These are phyloP conservation scores for Upupa epops DNA, from an alignment of 2,113 vertebrate genomes.

Conservation along the genomic window DNA sequence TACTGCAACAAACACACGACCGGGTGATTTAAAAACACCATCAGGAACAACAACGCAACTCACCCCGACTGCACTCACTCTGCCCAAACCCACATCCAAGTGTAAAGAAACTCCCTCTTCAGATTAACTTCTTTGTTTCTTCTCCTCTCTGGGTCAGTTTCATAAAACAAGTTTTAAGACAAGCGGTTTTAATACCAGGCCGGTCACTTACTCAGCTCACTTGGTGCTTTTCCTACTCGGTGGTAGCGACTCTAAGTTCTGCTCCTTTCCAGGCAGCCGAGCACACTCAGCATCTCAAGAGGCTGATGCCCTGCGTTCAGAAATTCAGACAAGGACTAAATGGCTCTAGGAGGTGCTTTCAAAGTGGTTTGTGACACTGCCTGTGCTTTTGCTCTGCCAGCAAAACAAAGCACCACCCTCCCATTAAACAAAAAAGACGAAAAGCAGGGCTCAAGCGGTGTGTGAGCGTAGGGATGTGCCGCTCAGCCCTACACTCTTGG, in stretches of 20 bases:
- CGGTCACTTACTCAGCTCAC: background rate
- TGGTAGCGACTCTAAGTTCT: background rate
- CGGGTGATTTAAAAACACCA: background rate
- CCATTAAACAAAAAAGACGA: background rate
- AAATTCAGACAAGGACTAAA: background rate
- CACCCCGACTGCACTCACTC: background rate
- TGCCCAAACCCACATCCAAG: background rate
- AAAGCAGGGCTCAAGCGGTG: background rate
- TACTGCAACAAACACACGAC: background rate
- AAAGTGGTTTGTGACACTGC: background rate
- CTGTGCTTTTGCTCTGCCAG: conserved; percentile 1
- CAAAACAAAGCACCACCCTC: background rate
- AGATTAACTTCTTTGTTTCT: background rate
- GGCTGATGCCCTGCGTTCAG: background rate
- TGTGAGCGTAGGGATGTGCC: background rate
- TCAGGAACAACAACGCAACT: background rate
- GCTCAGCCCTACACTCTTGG: background rate
- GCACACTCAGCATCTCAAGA: background rate
- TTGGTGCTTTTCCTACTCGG: background rate
- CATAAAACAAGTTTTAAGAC: background rate
- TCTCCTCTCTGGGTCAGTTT: background rate
- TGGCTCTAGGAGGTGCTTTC: background rate
- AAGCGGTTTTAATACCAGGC: background rate
- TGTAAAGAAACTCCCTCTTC: background rate
- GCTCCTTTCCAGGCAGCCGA: background rate